Evolutionary conservation across 1,140 invertebrate genomes (phyloP), one percentile per base, ranked within the genome.

Genomic region (Zaprionus lachaisei): DNA sequence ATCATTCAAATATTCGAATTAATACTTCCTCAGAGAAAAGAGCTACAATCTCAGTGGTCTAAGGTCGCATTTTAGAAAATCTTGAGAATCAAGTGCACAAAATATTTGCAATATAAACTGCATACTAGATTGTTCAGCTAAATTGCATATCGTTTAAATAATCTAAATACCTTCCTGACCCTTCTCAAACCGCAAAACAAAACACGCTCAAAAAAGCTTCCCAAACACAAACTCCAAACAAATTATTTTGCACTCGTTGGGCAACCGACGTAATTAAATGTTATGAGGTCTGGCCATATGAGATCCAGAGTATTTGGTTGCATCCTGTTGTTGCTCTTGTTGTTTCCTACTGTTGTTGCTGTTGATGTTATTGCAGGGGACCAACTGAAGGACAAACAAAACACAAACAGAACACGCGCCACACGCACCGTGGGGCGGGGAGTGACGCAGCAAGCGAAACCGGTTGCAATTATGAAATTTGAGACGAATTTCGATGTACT

Each of bases 391-490:
- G 47, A 57, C 65, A 41, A 44, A 75, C 56, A 54, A 67, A 61
- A 71, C 28, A 70, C 41, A 51, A 55, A 34, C 44, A 63, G 47
- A 44, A 56, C 37, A 74, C 44, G 20, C 26, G 56, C 54, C 60
- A 15, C 34, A 69, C 72, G 38, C 37, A 61, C 57, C 54, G 60
- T 56, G 56, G 56, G 72, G 5, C 2, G 22, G 11, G 49, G 54
- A 4, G 12, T 4, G 54, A 26, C 54, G 15, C 60, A 31, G 61
- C n/a, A 11, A 58, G 5, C 28, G 20, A 47, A 72, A 67, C 56
- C 49, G 67, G 70, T 67, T 77, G 75, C 75, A 77, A 77, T 77
- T 77, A 77, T 77, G 75, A 77, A 77, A 77, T 77, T 77, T 77
- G 69, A 77, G 75, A 77, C 44, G 47, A 51, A 77, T 77, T 77